Evolutionary conservation across 2,888 invertebrate genomes (phyloP).

Genomic region (Empis stercorea): DNA sequence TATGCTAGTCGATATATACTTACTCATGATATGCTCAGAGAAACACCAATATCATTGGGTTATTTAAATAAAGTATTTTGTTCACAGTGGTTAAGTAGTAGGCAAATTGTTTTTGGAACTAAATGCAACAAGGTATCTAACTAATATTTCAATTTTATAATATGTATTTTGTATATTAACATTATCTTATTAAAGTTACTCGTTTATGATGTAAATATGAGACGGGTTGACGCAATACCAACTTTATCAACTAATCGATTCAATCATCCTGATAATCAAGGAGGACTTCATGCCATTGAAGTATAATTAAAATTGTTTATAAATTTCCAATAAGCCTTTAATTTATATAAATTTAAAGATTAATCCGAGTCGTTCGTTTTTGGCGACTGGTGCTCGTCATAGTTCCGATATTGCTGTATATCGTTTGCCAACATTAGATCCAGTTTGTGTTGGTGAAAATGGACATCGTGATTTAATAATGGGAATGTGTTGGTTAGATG

Average conservation of each 20-base stretch:
- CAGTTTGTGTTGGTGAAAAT: slow-evolving; percentile 80
- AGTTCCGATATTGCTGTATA: slow-evolving; percentile 85
- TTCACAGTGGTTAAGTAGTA: slow-evolving; percentile 88
- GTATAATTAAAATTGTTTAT: too few relatives aligned
- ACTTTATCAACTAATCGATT: slow-evolving; percentile 53
- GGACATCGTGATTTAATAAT: slow-evolving; percentile 82
- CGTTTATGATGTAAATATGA: slow-evolving; percentile 82
- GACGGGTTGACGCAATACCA: slow-evolving; percentile 79
- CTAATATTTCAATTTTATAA: too few relatives aligned
- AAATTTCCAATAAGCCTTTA: too few relatives aligned
- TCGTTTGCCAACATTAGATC: slow-evolving; percentile 83
- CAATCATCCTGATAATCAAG: slow-evolving; percentile 46
- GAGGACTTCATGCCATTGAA: slow-evolving; percentile 88
- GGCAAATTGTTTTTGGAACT: slow-evolving; percentile 91
- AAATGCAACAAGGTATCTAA: slow-evolving; percentile 82
- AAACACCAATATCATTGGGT: slow-evolving; percentile 67
- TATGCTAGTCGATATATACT: slow-evolving; percentile 79
- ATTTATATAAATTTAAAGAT: slow-evolving; percentile 32
- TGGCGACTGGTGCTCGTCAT: slow-evolving; percentile 86
- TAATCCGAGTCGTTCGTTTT: slow-evolving; percentile 78
- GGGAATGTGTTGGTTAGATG: slow-evolving; percentile 93
- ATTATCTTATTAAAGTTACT: slow-evolving; percentile 47
- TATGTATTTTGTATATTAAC: background rate
- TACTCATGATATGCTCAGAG: slow-evolving; percentile 79
- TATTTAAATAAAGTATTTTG: slow-evolving; percentile 91